These are phyloP conservation scores for Bombus vancouverensis DNA, from an alignment of 1,140 invertebrate genomes.

Conservation along the genomic window DNA sequence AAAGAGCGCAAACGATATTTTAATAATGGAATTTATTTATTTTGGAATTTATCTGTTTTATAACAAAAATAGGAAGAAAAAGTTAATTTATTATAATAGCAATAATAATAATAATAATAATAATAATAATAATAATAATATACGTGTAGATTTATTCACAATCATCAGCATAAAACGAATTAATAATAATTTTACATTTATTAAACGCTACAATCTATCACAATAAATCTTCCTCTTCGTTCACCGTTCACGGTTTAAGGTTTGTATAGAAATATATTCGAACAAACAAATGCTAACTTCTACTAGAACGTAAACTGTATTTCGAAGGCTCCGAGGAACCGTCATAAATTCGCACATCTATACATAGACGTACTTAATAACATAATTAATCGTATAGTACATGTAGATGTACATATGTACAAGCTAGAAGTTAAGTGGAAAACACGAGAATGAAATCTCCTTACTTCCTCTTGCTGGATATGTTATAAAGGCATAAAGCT, in stretches of 20 bases:
- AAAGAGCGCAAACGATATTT: neutral
- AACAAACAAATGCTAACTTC: slow-evolving; percentile 36
- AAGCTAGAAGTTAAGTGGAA: slow-evolving; percentile 63
- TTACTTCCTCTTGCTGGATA: slow-evolving; percentile 63
- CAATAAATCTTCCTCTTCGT: slow-evolving; percentile 58
- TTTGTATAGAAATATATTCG: slow-evolving; percentile 49
- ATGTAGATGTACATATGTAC: slow-evolving; percentile 59
- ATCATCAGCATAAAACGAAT: slow-evolving; percentile 56
- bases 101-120: neutral
- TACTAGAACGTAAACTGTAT: slow-evolving; percentile 41
- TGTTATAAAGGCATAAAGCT: slow-evolving; percentile 72
- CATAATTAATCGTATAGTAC: slow-evolving; percentile 37
- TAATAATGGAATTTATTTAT: neutral
- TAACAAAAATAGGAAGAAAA: neutral
- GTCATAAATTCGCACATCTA: slow-evolving; percentile 43
- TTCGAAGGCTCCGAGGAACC: slow-evolving; percentile 2
- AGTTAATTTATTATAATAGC: neutral
- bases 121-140: slow-evolving; percentile 51
- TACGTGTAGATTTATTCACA: slow-evolving; percentile 65
- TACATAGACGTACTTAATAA: slow-evolving; percentile 49
- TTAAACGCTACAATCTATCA: slow-evolving; percentile 68
- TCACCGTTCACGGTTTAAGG: slow-evolving; percentile 1
- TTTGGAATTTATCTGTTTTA: neutral
- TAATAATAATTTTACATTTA: slow-evolving; percentile 58
- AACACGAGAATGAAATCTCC: slow-evolving; percentile 49